A percentile compares a stretch with the other conserved stretches of the same genome.
Conservation (phyloP, 2,113 vertebrate genomes). For the Nansenia antarctica region DNA sequence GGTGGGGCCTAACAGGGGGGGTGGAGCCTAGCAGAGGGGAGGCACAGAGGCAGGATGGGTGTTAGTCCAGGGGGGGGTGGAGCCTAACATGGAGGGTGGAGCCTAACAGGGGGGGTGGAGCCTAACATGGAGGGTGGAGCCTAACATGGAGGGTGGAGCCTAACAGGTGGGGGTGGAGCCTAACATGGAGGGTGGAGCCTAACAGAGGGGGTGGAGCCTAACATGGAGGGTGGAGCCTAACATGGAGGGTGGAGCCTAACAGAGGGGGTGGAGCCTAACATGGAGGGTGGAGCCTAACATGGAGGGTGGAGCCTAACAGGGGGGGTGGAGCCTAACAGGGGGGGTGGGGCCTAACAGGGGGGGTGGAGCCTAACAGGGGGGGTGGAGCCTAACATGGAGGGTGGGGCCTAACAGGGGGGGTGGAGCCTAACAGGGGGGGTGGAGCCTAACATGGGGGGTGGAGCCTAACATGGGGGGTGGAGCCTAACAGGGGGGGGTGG, state of each 20-base stretch:
- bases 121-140: conserved; percentile 80
- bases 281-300: no score
- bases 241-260: conserved; percentile 81
- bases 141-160: conserved; percentile 69
- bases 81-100: conserved; percentile 72
- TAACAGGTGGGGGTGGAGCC: not conserved
- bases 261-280: conserved; percentile 35
- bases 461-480: no score
- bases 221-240: not conserved
- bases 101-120: not conserved
- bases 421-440: conserved; percentile 74
- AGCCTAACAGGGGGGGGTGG: conserved; percentile 69
- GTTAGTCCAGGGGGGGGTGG: conserved; percentile 76
- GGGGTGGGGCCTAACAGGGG: conserved; percentile 40
- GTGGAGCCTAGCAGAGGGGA: conserved; percentile 75
- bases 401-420: conserved; percentile 63
- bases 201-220: conserved; percentile 38
- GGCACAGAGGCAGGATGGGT: conserved; percentile 13
- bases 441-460: conserved; percentile 8
- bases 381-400: conserved; percentile 26
- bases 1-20: conserved; percentile 56
- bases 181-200: conserved; percentile 84
- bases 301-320: conserved; percentile 78
- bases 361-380: conserved; percentile 76
- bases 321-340: conserved; percentile 37